Base-by-base conservation (phyloP, 2,888 invertebrate genomes). In the Plagodis pulveraria region DNA sequence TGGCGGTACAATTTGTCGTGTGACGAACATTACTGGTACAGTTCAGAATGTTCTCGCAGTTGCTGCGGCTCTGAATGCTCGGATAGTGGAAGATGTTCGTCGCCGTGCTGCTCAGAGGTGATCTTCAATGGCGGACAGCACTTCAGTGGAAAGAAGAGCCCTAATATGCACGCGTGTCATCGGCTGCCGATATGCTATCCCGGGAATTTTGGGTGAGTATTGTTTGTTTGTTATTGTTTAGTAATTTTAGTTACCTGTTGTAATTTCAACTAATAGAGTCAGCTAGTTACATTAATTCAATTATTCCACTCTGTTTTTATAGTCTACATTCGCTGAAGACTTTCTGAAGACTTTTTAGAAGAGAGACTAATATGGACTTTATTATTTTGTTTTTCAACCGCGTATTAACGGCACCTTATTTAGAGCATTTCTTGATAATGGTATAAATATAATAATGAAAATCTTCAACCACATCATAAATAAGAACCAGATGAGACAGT, bases 41-140 rank as follows among this genome's bases (percentile, higher is more conserved):
- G 80, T 41, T 78, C 83, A 9, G 87, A 87, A 36, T 83, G 79
- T 0, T 78, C 86, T 0, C 67, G 82, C 49, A 84, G 87, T 5
- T 88, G 80, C 63, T 87, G 83, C 52, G 80, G 82, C 8, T 84
- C 90, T 5, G 88, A 88, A 49, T 89, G 87, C 51, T 73, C 85
- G 6, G 93, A 92, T 62, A 91, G 91, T 50, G 92, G 92, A 0
- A 69, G 90, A 33, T 93, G 89, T 63, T 91, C 92, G 6, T 92
- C 92, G 0, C 90, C 93, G 0, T 93, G 93, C 72, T 93, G 93
- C 59, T 93, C 93, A 12, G 93, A 93, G 66, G 91, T 91, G 69
- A 93, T 93, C 69, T 93, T 93, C 78, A 93, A 93, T 65, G 93
- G 93, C 2, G 93, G 93, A 2, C 87, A 90, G 69, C 93, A 93